A percentile compares a stretch with the other conserved stretches of the same genome.
Conservation (phyloP, 2,113 vertebrate genomes). For the Rhynchomys soricoides region DNA sequence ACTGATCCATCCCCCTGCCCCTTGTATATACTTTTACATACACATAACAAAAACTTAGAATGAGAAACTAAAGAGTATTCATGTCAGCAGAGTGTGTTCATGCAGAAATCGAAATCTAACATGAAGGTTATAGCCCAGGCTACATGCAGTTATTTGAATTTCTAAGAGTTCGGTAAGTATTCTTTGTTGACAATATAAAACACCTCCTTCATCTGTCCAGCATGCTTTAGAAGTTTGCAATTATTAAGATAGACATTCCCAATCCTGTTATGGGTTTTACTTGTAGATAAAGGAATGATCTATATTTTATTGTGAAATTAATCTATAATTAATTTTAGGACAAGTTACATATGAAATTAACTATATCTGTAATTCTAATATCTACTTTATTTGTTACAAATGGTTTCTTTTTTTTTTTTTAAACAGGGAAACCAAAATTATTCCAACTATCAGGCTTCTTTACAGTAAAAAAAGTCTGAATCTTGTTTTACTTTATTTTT, state of each 20-base stretch:
- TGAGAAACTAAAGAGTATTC: background rate
- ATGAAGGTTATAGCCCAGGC: background rate
- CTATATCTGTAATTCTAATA: background rate
- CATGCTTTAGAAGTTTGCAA: background rate
- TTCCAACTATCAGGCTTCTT: background rate
- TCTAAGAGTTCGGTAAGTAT: background rate
- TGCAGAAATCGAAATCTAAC: background rate
- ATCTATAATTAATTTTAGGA: background rate
- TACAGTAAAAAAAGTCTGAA: background rate
- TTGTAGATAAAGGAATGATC: background rate
- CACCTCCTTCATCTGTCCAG: background rate
- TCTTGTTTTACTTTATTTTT: background rate
- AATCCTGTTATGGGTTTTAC: background rate
- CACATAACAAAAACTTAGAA: background rate
- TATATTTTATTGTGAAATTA: background rate
- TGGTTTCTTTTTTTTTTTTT: constrained; percentile 32
- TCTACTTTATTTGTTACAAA: background rate
- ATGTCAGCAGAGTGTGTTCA: background rate
- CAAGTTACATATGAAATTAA: background rate
- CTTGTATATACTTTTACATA: background rate
- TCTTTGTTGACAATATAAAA: background rate
- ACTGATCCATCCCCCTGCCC: background rate
- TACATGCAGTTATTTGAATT: background rate
- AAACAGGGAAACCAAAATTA: background rate
- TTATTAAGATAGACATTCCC: background rate